These are phyloP conservation scores for Acropora yongei DNA, from an alignment of 64 coral and sea anemone genomes.

Conservation along the genomic window DNA sequence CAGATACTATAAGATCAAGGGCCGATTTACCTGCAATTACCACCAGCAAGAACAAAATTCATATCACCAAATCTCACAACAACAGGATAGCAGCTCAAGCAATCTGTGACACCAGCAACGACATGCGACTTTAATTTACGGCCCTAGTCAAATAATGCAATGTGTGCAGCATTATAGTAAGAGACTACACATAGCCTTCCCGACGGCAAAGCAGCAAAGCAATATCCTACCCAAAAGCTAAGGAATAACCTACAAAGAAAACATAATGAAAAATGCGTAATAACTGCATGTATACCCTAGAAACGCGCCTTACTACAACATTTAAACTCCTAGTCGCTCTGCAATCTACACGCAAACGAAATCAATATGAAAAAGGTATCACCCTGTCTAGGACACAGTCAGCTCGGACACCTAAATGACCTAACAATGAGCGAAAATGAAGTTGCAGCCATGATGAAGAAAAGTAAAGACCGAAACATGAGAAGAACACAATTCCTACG, in stretches of 20 bases:
- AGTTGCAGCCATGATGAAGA: too few species aligned
- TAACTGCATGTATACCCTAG: neutral
- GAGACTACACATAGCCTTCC: neutral
- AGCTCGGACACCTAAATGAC: neutral
- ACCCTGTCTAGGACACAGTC: constrained; percentile 9
- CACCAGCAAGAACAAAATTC: too few species aligned
- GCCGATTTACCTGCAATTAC: too few species aligned
- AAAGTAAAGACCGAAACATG: too few species aligned
- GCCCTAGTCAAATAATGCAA: neutral
- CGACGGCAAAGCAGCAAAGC: neutral
- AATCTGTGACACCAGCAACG: too few species aligned
- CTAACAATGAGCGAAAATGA: too few species aligned
- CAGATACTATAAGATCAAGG: too few species aligned
- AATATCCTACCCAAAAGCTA: neutral
- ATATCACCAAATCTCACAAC: too few species aligned
- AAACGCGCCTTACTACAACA: neutral
- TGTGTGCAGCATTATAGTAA: constrained; percentile 1
- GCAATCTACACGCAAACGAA: neutral
- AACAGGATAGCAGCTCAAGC: too few species aligned
- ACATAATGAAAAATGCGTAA: neutral
- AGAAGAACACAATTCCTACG: too few species aligned
- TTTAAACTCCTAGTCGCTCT: neutral
- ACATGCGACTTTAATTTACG: neutral
- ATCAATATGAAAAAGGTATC: neutral
- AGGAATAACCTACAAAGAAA: neutral